phyloP scores from a whole-genome alignment of 2,113 vertebrate species.

The Picathartes gymnocephalus region DNA sequence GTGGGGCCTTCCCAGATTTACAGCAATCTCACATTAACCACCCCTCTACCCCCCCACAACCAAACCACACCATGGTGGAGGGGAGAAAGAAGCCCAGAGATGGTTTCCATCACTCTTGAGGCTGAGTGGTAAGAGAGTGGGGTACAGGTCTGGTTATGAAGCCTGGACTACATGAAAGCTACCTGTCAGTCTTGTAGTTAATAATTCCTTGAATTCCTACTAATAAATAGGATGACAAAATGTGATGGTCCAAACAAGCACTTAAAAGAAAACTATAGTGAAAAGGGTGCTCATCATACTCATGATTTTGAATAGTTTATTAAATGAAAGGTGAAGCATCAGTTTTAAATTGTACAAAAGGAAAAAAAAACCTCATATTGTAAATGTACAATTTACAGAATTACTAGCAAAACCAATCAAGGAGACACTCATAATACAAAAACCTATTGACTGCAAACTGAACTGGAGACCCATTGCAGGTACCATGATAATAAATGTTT shows the following conservation, averaged over 20 bases:
- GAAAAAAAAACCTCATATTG: constrained; percentile 85
- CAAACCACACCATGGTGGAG: neutral
- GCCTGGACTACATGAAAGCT: neutral
- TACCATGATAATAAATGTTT: constrained; percentile 69
- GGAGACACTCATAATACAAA: constrained; percentile 86
- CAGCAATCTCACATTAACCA: neutral
- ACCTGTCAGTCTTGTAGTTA: neutral
- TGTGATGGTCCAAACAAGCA: constrained; percentile 67
- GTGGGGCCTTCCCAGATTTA: neutral
- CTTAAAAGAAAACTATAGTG: constrained; percentile 51
- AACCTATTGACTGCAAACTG: constrained; percentile 81
- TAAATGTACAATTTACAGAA: constrained; percentile 92
- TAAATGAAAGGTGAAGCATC: constrained; percentile 92
- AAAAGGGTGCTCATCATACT: constrained; percentile 73
- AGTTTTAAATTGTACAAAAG: constrained; percentile 97
- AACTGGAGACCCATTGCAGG: constrained; percentile 80
- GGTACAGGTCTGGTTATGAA: neutral
- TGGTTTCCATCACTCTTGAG: neutral
- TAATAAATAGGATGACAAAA: constrained; percentile 53
- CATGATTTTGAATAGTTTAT: constrained; percentile 89
- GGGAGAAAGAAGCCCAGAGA: neutral
- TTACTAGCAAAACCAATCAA: constrained; percentile 88
- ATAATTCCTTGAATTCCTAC: neutral
- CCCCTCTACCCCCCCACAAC: neutral
- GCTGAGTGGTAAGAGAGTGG: neutral